phyloP scores from a whole-genome alignment of 2,888 invertebrate genomes.

The Cetonia aurata region DNA sequence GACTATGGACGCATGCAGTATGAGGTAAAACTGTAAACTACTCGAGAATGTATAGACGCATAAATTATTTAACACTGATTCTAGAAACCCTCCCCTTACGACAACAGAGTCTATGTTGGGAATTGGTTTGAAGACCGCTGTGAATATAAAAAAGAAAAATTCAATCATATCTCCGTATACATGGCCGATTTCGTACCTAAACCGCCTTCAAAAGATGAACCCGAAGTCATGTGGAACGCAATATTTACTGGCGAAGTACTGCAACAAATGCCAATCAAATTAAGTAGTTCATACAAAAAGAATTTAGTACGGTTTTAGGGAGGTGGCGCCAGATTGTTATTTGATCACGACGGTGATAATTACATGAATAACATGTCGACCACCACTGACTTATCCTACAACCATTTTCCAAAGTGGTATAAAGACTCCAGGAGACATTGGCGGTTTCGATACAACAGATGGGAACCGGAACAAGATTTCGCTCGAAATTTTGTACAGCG shows the following conservation, averaged over 20 bases:
- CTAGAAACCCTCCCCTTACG: conserved; percentile 48
- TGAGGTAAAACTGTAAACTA: conserved; percentile 28
- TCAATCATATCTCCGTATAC: conserved; percentile 51
- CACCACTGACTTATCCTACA: conserved; percentile 69
- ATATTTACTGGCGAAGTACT: conserved; percentile 47
- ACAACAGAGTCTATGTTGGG: conserved; percentile 52
- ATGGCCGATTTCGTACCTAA: conserved; percentile 49
- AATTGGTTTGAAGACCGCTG: conserved; percentile 55
- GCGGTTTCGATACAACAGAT: conserved; percentile 33
- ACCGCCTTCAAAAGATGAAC: conserved; percentile 42
- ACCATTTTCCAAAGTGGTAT: conserved; percentile 69
- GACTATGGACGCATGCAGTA: conserved; percentile 37
- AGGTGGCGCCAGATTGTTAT: conserved; percentile 63
- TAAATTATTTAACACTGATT: not conserved
- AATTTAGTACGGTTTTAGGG: conserved; percentile 60
- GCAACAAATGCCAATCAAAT: not conserved
- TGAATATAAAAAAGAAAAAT: conserved; percentile 46
- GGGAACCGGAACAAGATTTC: conserved; percentile 43
- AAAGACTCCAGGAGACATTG: conserved; percentile 56
- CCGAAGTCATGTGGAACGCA: conserved; percentile 48
- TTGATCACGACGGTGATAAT: conserved; percentile 66
- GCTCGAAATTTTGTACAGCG: conserved; percentile 55
- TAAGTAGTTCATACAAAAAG: not conserved
- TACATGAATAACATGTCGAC: conserved; percentile 69
- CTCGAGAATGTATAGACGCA: not conserved